Base-by-base conservation (phyloP, 2,797 vertebrate genomes). In the Coccyzus lansbergi region DNA sequence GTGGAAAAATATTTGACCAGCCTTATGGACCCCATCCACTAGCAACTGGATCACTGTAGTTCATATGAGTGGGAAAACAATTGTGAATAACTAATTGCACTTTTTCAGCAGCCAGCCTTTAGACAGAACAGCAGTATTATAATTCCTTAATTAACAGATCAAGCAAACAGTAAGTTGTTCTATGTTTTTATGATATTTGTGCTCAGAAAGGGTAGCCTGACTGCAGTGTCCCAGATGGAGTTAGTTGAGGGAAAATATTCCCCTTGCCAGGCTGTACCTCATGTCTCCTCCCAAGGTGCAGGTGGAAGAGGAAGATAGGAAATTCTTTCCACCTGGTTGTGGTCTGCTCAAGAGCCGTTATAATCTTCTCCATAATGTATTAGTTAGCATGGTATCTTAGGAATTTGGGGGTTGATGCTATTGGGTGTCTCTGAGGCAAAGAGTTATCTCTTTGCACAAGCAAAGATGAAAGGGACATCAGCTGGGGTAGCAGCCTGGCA, bases 291-390 rank as follows among this genome's bases (percentile, higher is more conserved):
- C 72, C 6, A 2, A 48, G 69, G 55, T 8, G 55, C 89, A 94
- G 85, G 87, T 84, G 89, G 70, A 78, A 65, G 44, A 34, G 38
- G 38, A 56, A 76, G 46, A 63, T 78, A 82, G 86, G 80, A 88
- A 82, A 91, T 88, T 42, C 87, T 69, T 95, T 95, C 87, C 91
- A 75, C 76, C 77, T 93, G 80, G 48, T 70, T 78, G 31, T 38
- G 51, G n/a, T 88, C 65, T 77, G 56, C 56, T 88, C 1, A 2
- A 64, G 42, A 89, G 48, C 15, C 79, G 72, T 52, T 90, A 19
- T 56, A 83, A 82, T 76, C 80, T 79, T 75, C 34, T 4, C 67
- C 83, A 83, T 79, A 65, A 76, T 51, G 87, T 67, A 83, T 26
- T 38, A 22, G 55, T 96, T 96, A 94, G 65, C 28, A 13, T 40